These are phyloP conservation scores for Drosophila limbata DNA, from an alignment of 2,888 invertebrate genomes.

Conservation along the genomic window DNA sequence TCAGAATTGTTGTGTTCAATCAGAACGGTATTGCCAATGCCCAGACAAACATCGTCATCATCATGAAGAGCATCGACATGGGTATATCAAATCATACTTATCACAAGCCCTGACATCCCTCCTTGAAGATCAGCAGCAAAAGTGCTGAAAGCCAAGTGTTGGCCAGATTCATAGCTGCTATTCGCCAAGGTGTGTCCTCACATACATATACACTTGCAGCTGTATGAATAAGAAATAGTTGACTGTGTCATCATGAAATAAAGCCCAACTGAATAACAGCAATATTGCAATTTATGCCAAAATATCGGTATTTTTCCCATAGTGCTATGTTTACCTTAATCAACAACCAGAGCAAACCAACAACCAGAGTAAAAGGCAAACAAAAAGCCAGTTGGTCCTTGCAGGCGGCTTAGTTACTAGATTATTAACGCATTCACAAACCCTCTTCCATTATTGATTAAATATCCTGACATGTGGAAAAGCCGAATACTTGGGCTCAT, in stretches of 20 bases:
- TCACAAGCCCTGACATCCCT: slow-evolving; percentile 37
- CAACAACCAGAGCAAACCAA: background rate
- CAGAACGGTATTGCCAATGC: slow-evolving; percentile 59
- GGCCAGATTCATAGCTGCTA: slow-evolving; percentile 5
- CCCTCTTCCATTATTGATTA: background rate
- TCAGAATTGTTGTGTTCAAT: slow-evolving; percentile 79
- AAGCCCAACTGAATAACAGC: too few relatives aligned
- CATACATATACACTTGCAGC: background rate
- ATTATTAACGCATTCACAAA: slow-evolving; percentile 3
- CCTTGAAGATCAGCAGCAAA: slow-evolving; percentile 16
- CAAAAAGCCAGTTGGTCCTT: slow-evolving; percentile 8
- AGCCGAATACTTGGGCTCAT: too few relatives aligned
- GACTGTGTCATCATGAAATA: background rate
- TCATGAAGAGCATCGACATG: slow-evolving; percentile 30
- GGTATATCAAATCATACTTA: slow-evolving; percentile 36
- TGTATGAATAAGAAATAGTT: slow-evolving; percentile 31
- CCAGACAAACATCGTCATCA: slow-evolving; percentile 42
- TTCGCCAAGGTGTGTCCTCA: slow-evolving; percentile 25
- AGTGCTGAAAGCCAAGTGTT: slow-evolving; percentile 19
- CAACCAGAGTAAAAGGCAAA: slow-evolving; percentile 3
- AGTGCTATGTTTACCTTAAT: slow-evolving; percentile 34
- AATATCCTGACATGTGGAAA: background rate
- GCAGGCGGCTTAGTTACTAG: background rate
- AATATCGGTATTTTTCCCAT: too few relatives aligned
- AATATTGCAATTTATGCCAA: too few relatives aligned